A percentile compares a stretch with the other conserved stretches of the same genome.
phyloP scores from a whole-genome alignment of 2,888 invertebrate genomes.

The Acanthoscelides obtectus region DNA sequence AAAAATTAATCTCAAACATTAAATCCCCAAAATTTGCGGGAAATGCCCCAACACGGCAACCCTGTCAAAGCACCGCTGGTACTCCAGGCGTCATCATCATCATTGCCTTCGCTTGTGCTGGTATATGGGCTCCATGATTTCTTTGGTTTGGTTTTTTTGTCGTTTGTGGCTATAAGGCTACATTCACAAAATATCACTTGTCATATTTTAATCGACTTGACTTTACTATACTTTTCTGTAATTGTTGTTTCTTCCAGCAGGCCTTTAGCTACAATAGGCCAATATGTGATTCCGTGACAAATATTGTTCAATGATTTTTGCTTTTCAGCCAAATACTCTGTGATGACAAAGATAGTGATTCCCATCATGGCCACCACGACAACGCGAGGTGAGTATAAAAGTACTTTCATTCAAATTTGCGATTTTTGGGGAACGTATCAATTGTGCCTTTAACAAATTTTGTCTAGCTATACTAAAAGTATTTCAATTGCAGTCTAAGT shows the following conservation, averaged over 20 bases:
- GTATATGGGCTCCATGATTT: too few relatives aligned
- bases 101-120: too few relatives aligned
- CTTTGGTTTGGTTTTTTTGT: too few relatives aligned
- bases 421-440: too few relatives aligned
- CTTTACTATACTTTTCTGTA: constrained; percentile 19
- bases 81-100: too few relatives aligned
- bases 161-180: constrained; percentile 1
- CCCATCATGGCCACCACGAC: constrained; percentile 52
- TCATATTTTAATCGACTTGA: constrained; percentile 20
- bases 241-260: constrained; percentile 18
- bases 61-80: too few relatives aligned
- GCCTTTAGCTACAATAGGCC: constrained; percentile 20
- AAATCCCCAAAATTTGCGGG: too few relatives aligned
- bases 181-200: constrained; percentile 17
- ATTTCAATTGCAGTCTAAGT: too few relatives aligned
- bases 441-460: too few relatives aligned
- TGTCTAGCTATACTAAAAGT: too few relatives aligned
- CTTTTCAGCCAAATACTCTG: constrained; percentile 62
- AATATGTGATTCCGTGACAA: constrained; percentile 4
- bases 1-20: too few relatives aligned
- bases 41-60: too few relatives aligned
- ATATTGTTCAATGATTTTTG: constrained; percentile 8
- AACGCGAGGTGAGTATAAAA: constrained; percentile 51
- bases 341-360: constrained; percentile 59
- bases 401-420: neutral